Percentiles rank a stretch among this genome's conserved stretches.
These are phyloP conservation scores for Alethe castanea DNA, from an alignment of 2,113 vertebrate species.

Conservation along the genomic window DNA sequence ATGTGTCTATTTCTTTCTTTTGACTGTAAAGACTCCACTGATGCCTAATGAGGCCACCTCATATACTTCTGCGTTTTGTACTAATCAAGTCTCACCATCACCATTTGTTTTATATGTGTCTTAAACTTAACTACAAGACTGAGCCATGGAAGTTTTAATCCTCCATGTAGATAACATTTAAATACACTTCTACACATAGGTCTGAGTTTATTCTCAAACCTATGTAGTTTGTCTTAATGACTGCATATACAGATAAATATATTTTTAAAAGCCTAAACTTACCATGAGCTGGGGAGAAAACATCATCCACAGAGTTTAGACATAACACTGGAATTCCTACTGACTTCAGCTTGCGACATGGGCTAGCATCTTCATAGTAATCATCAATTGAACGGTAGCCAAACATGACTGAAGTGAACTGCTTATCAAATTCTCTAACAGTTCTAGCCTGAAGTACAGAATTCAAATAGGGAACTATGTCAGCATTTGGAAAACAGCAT, in stretches of 20 bases:
- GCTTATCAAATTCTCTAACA: conserved; percentile 93
- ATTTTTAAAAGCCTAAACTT: conserved; percentile 56
- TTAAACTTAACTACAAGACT: background rate
- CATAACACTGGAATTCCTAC: conserved; percentile 95
- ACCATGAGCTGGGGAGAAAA: conserved; percentile 95
- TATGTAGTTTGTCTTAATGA: background rate
- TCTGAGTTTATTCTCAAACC: background rate
- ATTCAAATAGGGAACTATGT: conserved; percentile 24
- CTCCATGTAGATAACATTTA: background rate
- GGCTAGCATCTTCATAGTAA: conserved; percentile 94
- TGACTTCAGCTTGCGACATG: conserved; percentile 86
- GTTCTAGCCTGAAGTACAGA: conserved; percentile 86
- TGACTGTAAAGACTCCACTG: background rate
- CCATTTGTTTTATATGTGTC: background rate
- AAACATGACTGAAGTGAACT: conserved; percentile 97
- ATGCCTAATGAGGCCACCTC: background rate
- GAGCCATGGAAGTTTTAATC: background rate
- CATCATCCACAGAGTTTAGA: conserved; percentile 94
- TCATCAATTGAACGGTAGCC: conserved; percentile 94
- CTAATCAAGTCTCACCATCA: background rate
- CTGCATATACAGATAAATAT: background rate
- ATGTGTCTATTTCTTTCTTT: background rate
- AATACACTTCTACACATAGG: background rate
- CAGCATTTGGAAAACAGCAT: background rate
- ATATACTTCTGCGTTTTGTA: background rate